A percentile compares a stretch with the other conserved stretches of the same genome.
Evolutionary conservation across 53 echinoderm and acorn worm genomes (phyloP).

Genomic region (Zoroaster sp.): DNA sequence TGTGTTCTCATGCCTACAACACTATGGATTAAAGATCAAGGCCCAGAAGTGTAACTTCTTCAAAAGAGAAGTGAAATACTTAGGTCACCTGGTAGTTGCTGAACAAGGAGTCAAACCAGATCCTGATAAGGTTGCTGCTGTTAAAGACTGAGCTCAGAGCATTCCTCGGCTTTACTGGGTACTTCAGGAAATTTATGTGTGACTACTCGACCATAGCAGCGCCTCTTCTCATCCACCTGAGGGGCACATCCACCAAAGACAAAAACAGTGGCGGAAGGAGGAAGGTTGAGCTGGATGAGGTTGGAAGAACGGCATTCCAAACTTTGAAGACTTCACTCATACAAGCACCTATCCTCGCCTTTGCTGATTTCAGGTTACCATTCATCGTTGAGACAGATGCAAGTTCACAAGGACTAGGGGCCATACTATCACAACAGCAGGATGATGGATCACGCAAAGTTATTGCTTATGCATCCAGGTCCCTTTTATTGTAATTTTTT

Average conservation of each 20-base stretch:
- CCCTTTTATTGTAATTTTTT: no score
- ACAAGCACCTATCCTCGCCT: not conserved
- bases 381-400: not conserved
- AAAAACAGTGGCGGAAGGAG: not conserved
- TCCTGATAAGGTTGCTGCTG: not conserved
- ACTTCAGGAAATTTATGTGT: not conserved
- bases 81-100: not conserved
- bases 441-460: not conserved
- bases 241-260: not conserved
- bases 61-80: not conserved
- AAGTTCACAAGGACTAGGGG: not conserved
- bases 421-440: not conserved
- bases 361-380: not conserved
- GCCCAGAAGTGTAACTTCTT: slow-evolving; percentile 39
- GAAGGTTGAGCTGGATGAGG: not conserved
- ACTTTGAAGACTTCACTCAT: not conserved
- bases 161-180: not conserved
- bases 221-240: not conserved
- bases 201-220: not conserved
- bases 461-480: not conserved
- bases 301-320: not conserved
- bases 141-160: not conserved
- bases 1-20: not conserved
- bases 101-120: not conserved
- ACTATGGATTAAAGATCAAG: slow-evolving; percentile 53